Evolutionary conservation across 2,797 vertebrate genomes (phyloP), one percentile per base, ranked within the genome.

Genomic region (Premnoplex brunnescens): DNA sequence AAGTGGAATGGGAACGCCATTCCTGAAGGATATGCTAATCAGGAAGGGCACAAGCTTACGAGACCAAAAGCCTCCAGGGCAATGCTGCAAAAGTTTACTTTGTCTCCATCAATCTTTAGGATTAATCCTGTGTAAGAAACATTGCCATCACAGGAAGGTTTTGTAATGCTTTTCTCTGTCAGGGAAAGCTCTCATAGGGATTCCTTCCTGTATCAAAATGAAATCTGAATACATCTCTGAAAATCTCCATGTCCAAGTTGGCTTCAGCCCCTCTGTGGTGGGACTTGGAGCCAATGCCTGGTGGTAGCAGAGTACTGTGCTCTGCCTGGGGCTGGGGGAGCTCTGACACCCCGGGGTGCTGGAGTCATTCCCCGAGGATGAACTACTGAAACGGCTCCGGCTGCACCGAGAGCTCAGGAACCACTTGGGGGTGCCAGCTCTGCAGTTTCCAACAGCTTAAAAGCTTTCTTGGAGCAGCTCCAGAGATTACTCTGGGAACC

Each of bases 361-460:
- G 10, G 12, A 9, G 28, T 5, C 1, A 28, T 4, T 44, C 4
- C 11, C 1, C 0, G 14, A 23, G 27, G 44, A 3, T 2, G 34
- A 74, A 21, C 49, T 37, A 1, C 2, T 21, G 46, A 39, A 48
- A 76, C 28, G 4, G 51, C 51, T 55, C 6, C 0, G 28, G 54
- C 87, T 52, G 72, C 36, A 9, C 4, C 1, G 16, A 28, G 56
- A 69, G 86, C 66, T 23, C 34, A 1, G 28, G 34, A 78, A 55
- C 95, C 96, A 36, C 96, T 49, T 54, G 95, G 87, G 95, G 96
- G 96, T 91, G 95, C 96, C 95, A 95, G 92, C 81, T 32, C 79
- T 69, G 92, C 91, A 66, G 72, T 55, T 94, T 89, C 60, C 85
- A 85, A 0, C 87, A 6, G 2, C 51, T 66, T 88, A n/a, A 89